These are phyloP conservation scores for Calephelis nemesis DNA, from an alignment of 1,140 invertebrate species.

Conservation along the genomic window DNA sequence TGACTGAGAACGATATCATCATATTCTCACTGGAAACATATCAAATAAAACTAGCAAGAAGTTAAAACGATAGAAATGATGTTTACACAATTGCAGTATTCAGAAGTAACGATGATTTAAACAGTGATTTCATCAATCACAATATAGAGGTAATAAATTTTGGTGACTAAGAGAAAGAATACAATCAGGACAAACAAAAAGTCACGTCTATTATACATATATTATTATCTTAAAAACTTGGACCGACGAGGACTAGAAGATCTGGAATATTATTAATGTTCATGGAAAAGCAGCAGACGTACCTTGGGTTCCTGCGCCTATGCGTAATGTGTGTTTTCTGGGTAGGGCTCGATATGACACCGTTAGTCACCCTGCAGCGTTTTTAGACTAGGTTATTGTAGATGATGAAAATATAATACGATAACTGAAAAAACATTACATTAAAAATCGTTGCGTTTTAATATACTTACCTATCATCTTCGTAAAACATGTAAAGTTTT, in stretches of 20 bases:
- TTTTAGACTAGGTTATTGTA: slow-evolving; percentile 8
- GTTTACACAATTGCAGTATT: slow-evolving; percentile 22
- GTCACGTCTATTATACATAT: not conserved
- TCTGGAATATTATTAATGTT: slow-evolving; percentile 10
- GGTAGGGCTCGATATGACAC: too few species aligned
- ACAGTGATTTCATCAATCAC: not conserved
- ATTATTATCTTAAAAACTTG: slow-evolving; percentile 4
- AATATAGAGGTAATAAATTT: too few species aligned
- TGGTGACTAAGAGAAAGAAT: not conserved
- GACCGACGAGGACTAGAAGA: slow-evolving; percentile 1
- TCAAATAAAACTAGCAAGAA: slow-evolving; percentile 10
- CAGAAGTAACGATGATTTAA: slow-evolving; percentile 18
- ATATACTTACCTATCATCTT: slow-evolving; percentile 12
- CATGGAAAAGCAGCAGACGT: slow-evolving; percentile 19
- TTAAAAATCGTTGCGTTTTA: slow-evolving; percentile 16
- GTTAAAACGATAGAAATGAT: slow-evolving; percentile 7
- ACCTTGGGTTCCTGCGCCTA: slow-evolving; percentile 16
- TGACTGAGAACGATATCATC: slow-evolving; percentile 17
- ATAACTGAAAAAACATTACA: slow-evolving; percentile 20
- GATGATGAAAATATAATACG: slow-evolving; percentile 14
- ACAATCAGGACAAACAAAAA: not conserved
- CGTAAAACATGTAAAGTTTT: slow-evolving; percentile 16
- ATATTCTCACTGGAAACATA: slow-evolving; percentile 15
- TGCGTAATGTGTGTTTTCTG: too few species aligned
- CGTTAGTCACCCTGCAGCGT: too few species aligned